A percentile compares a stretch with the other conserved stretches of the same genome.
These are phyloP conservation scores for Leptinotarsa peninsularis DNA, from an alignment of 2,888 invertebrate species.

Conservation along the genomic window DNA sequence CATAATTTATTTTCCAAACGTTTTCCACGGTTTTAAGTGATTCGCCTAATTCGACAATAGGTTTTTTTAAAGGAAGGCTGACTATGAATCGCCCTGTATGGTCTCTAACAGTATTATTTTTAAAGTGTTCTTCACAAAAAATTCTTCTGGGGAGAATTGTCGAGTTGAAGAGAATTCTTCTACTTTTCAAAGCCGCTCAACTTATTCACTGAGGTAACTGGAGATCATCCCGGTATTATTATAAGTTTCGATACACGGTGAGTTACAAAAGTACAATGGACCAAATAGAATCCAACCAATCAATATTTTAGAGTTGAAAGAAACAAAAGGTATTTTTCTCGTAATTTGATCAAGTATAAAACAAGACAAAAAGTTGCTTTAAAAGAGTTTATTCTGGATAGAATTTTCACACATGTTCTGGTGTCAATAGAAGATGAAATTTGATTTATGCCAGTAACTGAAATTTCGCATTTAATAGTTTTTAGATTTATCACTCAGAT, in stretches of 20 bases:
- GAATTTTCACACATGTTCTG: neutral
- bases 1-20: neutral
- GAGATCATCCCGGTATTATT: neutral
- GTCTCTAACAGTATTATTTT: neutral
- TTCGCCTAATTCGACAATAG: neutral
- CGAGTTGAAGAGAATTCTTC: neutral
- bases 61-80: neutral
- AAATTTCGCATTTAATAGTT: neutral
- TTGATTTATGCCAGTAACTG: neutral
- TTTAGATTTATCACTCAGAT: neutral
- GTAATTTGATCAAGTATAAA: neutral
- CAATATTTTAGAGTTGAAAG: neutral
- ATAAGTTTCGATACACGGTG: neutral
- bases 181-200: constrained; percentile 1
- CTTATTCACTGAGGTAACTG: neutral
- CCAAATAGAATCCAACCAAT: neutral
- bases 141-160: neutral
- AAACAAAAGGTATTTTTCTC: neutral
- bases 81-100: neutral
- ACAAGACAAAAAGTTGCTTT: neutral
- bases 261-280: neutral
- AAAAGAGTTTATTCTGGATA: neutral
- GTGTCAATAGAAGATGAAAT: neutral
- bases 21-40: neutral
- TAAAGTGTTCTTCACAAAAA: neutral